These are phyloP conservation scores for Zoroaster sp. DNA, from an alignment of 53 echinoderm and acorn worm species.

Conservation along the genomic window DNA sequence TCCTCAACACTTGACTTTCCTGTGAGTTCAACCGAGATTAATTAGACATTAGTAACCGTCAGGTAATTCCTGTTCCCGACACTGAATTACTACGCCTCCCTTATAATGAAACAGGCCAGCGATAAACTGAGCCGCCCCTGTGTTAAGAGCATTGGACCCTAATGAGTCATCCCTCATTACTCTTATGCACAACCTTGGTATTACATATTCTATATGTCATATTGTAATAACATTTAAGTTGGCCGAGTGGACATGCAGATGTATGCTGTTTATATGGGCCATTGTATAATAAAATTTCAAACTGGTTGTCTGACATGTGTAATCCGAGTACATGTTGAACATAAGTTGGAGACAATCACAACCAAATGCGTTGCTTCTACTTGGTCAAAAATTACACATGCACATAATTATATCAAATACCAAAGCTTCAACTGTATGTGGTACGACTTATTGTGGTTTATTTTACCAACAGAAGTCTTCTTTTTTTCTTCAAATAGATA, in stretches of 20 bases:
- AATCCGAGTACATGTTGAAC: too few relatives aligned
- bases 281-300: too few relatives aligned
- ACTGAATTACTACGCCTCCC: not conserved
- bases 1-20: not conserved
- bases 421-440: too few relatives aligned
- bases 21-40: not conserved
- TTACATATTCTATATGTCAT: slow-evolving; percentile 3
- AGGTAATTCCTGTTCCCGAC: too few relatives aligned
- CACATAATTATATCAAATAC: too few relatives aligned
- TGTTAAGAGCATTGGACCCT: not conserved
- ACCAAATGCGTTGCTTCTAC: too few relatives aligned
- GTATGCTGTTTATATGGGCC: too few relatives aligned
- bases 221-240: slow-evolving; percentile 20
- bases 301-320: too few relatives aligned
- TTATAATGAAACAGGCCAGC: slow-evolving; percentile 28
- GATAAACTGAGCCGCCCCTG: not conserved
- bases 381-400: too few relatives aligned
- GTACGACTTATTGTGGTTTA: too few relatives aligned
- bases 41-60: not conserved
- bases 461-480: too few relatives aligned
- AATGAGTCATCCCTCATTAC: slow-evolving; percentile 27
- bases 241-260: slow-evolving; percentile 16
- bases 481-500: not conserved
- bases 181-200: slow-evolving; percentile 14
- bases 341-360: too few relatives aligned